Base-by-base conservation (phyloP, 2,888 invertebrate species). In the Philaethria dido region DNA sequence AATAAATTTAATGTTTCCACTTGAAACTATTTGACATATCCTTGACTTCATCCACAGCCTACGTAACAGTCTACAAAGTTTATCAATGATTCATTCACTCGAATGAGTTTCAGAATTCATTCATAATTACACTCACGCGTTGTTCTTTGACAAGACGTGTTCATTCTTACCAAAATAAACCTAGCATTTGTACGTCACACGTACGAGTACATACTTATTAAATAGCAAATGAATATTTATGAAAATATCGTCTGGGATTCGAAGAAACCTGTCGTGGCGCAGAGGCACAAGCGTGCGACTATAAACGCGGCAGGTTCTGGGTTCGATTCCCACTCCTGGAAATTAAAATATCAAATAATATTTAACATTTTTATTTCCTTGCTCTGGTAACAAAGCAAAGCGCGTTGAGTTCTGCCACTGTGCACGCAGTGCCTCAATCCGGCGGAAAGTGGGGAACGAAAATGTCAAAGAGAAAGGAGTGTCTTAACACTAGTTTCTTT, bases 21-120 rank as follows among this genome's bases (percentile, higher is more conserved):
- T 55, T 39, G 3, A 55, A 55, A 39, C 9, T 36, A 14, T 55
- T 39, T 1, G 36, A 55, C 20, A 39, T 9, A 16, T 9, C n/a
- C 42, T 25, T 42, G n/a, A 22, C 22, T 11, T 2, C 8, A 42
- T 39, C 55, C 54, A 36, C 33, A 16, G 8, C 22, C 57, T 20
- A 22, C n/a, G 22, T 42, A 42, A 57, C n/a, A 14, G 8, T 22
- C 14, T n/a, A 22, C 57, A 42, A 42, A 57, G 5, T 42, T 42
- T 42, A 57, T 57, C 20, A 57, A 57, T 42, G 57, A 42, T 57
- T 42, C 57, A 55, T 13, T 14, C 55, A 57, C 57, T 57, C 25
- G 42, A 57, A 57, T 25, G 57, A 57, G 57, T 57, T 52, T 57
- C 57, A 42, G 22, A 22, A 42, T 57, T 42, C 22, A 42, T 42